Evolutionary conservation across 2,888 invertebrate genomes (phyloP), one percentile per base, ranked within the genome.

Genomic region (Elysia crispata): DNA sequence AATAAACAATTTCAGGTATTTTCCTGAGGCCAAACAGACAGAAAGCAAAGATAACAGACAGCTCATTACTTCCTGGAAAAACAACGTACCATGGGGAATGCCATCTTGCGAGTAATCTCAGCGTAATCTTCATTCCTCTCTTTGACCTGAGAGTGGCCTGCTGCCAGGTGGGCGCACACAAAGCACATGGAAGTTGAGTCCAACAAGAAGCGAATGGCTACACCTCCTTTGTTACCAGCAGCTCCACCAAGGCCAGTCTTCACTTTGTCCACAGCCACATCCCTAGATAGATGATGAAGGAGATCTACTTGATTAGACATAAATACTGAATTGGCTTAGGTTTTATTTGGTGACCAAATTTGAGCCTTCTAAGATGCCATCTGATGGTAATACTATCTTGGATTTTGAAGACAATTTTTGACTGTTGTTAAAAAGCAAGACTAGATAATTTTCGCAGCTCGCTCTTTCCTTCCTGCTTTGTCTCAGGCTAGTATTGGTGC

Each of bases 191-290:
- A 98, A 0, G 98, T 97, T 72, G 97, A 97, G 91, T 98, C 95
- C 75, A 98, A 94, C 0, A 97, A 96, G 92, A 98, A 95, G 77
- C 98, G 94, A 87, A 99, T 97, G 11, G 97, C 97, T 67, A 97
- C 96, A 23, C 96, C 98, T 5, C 99, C 99, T 93, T 99, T 99
- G 91, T 99, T 99, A 8, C 96, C 96, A 20, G 99, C 96, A n/a
- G 99, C 96, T 64, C 99, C 99, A 41, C 98, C 98, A 84, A 99
- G 93, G 0, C 99, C 99, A 3, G 99, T 99, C 94, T 99, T 99
- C 0, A 99, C 99, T 81, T 95, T 96, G 93, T 98, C 98, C 3
- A 97, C 95, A 50, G 97, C 97, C 33, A 99, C 97, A 93, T 99
- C 98, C 86, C 96, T 93, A 41, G 41, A 6, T 6, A 6, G 11